Conservation (phyloP, 2,888 invertebrate species). For the Drosophila limbata region DNA sequence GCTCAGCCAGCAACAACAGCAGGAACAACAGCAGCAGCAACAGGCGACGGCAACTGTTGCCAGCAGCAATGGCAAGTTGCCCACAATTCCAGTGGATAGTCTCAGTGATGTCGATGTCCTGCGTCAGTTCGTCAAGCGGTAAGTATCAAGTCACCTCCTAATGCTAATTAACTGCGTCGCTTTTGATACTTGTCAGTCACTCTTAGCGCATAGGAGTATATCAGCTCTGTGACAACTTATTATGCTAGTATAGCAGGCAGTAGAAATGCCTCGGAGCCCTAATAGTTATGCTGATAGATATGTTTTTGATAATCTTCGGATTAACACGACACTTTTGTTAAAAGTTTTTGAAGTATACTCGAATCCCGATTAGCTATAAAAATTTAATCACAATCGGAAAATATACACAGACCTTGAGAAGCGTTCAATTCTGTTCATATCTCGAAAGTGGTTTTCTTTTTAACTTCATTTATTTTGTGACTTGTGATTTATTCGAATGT, state of each 20-base stretch:
- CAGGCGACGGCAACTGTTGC: slow-evolving; percentile 24
- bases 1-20: slow-evolving; percentile 71
- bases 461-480: neutral
- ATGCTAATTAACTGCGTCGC: slow-evolving; percentile 18
- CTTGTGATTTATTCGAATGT: neutral
- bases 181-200: neutral
- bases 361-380: no score
- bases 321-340: no score
- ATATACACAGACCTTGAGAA: no score
- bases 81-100: slow-evolving; percentile 85
- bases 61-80: slow-evolving; percentile 79
- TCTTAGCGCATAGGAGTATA: neutral
- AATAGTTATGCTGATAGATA: no score
- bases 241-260: neutral
- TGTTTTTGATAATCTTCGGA: no score
- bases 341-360: no score
- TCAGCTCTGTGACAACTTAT: neutral
- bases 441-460: neutral
- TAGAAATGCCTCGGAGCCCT: no score
- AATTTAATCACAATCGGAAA: no score
- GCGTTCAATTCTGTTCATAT: no score
- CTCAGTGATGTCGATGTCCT: slow-evolving; percentile 89
- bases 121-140: slow-evolving; percentile 93
- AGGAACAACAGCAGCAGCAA: slow-evolving; percentile 43
- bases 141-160: slow-evolving; percentile 38